A percentile compares a stretch with the other conserved stretches of the same genome.
Conservation (phyloP, 2,797 vertebrate species). For the Novumbra hubbsi region DNA sequence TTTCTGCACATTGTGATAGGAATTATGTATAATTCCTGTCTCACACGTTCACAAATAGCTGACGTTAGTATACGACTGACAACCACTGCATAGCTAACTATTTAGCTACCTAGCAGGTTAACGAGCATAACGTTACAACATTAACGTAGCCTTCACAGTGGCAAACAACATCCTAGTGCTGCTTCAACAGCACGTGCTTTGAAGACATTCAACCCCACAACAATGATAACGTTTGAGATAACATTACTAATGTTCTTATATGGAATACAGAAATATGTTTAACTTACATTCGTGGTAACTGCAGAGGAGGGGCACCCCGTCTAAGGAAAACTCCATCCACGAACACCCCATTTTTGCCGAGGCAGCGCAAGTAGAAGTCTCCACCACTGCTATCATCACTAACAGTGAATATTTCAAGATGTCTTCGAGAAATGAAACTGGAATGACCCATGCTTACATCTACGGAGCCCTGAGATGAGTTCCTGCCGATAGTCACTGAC, state of each 20-base stretch:
- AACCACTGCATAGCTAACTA: too few species aligned
- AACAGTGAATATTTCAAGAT: constrained; percentile 91
- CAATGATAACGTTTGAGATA: neutral
- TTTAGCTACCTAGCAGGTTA: too few species aligned
- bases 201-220: constrained; percentile 1
- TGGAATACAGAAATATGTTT: neutral
- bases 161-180: neutral
- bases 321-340: constrained; percentile 93
- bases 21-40: too few species aligned
- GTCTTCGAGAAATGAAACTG: constrained; percentile 93
- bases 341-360: constrained; percentile 96
- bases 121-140: neutral
- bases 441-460: constrained; percentile 98
- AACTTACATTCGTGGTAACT: constrained; percentile 93
- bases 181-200: neutral
- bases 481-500: constrained; percentile 93
- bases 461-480: constrained; percentile 95
- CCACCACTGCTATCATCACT: constrained; percentile 78
- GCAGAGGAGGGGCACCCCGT: constrained; percentile 89
- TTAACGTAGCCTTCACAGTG: neutral
- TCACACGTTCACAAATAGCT: too few species aligned
- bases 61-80: too few species aligned
- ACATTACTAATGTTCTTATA: neutral
- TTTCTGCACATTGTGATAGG: too few species aligned
- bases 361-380: constrained; percentile 86